Percentiles rank a stretch among this genome's conserved stretches.
Conservation (phyloP, 2,797 vertebrate species). For the Gambusia yucatana region DNA sequence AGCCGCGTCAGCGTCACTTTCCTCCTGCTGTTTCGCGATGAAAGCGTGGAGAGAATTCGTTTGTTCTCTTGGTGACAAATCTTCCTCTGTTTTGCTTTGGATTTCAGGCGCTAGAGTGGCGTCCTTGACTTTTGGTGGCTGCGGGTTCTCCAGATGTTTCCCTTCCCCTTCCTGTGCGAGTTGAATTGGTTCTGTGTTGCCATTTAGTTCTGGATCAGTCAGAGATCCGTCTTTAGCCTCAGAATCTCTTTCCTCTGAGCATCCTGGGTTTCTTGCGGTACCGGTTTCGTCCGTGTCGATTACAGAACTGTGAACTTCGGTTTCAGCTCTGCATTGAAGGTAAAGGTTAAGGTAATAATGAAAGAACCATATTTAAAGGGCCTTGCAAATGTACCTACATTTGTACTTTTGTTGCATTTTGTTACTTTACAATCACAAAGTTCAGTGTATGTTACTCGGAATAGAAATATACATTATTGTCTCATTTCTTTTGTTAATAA, state of each 20-base stretch:
- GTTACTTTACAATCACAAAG: background rate
- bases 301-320: conserved; percentile 13
- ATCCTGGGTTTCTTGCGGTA: conserved; percentile 12
- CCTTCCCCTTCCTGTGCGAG: background rate
- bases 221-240: background rate
- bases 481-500: background rate
- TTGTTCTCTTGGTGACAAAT: background rate
- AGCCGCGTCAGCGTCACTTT: background rate
- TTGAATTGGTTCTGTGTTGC: conserved; percentile 13
- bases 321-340: conserved; percentile 38
- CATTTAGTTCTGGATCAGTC: conserved; percentile 16
- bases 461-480: background rate
- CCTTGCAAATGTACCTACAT: background rate
- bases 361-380: background rate
- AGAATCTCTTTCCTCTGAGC: conserved; percentile 11
- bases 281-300: conserved; percentile 19
- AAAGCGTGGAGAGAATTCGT: background rate
- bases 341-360: background rate
- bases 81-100: background rate
- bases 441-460: background rate
- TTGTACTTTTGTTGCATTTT: background rate
- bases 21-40: background rate
- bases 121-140: conserved; percentile 14
- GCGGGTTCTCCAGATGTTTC: conserved; percentile 2
- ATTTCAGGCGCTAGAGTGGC: conserved; percentile 6